Percentiles rank a stretch among this genome's conserved stretches.
Evolutionary conservation across 2,797 vertebrate genomes (phyloP).

Genomic region (Sebastes cheni): DNA sequence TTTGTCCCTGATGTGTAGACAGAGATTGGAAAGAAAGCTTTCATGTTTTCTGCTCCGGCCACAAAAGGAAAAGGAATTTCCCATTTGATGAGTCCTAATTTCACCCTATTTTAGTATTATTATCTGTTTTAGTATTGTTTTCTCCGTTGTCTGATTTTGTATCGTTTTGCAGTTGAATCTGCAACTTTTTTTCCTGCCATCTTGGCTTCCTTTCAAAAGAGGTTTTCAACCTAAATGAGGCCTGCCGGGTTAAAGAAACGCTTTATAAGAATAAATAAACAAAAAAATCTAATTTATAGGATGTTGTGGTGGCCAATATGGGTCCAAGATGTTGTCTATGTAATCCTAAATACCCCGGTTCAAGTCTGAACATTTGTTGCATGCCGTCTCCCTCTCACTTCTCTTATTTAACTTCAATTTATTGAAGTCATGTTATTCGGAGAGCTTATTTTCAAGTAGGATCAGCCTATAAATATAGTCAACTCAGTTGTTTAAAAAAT

Average conservation of each 20-base stretch:
- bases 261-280: neutral
- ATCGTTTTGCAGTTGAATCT: neutral
- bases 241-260: neutral
- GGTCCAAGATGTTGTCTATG: neutral
- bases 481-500: neutral
- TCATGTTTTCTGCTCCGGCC: neutral
- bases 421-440: neutral
- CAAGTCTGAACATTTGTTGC: neutral
- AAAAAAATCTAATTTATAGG: neutral
- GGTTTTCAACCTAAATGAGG: neutral
- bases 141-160: neutral
- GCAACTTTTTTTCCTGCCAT: neutral
- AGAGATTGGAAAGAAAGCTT: neutral
- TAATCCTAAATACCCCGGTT: neutral
- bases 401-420: neutral
- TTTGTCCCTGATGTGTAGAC: neutral
- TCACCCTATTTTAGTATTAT: neutral
- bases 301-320: neutral
- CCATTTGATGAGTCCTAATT: neutral
- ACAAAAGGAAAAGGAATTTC: neutral
- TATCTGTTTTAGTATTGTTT: neutral
- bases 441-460: neutral
- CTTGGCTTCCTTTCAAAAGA: neutral
- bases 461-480: neutral
- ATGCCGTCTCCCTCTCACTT: neutral